These are phyloP conservation scores for Acrobasis suavella DNA, from an alignment of 2,888 invertebrate species.

Conservation along the genomic window DNA sequence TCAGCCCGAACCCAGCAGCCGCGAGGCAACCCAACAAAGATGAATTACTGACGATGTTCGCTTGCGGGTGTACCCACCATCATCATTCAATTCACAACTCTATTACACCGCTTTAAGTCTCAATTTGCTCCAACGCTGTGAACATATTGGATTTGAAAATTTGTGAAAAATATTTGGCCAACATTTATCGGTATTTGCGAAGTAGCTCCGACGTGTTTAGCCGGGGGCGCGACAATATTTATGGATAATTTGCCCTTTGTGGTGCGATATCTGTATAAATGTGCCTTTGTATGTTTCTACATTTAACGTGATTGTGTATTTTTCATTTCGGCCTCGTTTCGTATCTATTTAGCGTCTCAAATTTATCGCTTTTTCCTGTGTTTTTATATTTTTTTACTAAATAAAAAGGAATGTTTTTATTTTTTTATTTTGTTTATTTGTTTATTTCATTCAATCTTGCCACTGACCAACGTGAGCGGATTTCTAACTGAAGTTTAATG, in stretches of 20 bases:
- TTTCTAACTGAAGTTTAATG: too few relatives aligned
- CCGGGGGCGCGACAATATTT: conserved; percentile 28
- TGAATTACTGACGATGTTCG: conserved; percentile 50
- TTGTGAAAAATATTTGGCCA: conserved; percentile 46
- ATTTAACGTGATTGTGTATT: conserved; percentile 6
- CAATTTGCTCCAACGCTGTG: conserved; percentile 42
- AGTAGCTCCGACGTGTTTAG: conserved; percentile 12
- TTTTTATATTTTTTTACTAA: neutral
- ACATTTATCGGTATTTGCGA: conserved; percentile 43
- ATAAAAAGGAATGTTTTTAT: too few relatives aligned
- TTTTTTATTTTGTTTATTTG: too few relatives aligned
- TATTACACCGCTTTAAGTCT: conserved; percentile 46
- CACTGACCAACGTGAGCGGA: too few relatives aligned
- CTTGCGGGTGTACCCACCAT: conserved; percentile 38
- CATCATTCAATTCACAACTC: conserved; percentile 61
- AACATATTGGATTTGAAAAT: conserved; percentile 46
- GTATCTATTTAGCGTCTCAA: neutral
- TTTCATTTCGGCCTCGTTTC: conserved; percentile 3
- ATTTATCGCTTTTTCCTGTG: neutral
- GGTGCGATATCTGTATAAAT: conserved; percentile 15
- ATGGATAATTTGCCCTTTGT: conserved; percentile 32
- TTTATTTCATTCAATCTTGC: too few relatives aligned
- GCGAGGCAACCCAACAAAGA: conserved; percentile 36
- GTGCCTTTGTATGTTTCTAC: conserved; percentile 3
- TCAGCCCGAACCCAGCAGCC: conserved; percentile 30